Percentiles rank a stretch among this genome's conserved stretches.
These are phyloP conservation scores for Lepus timidus DNA, from an alignment of 2,113 vertebrate genomes.

Conservation along the genomic window DNA sequence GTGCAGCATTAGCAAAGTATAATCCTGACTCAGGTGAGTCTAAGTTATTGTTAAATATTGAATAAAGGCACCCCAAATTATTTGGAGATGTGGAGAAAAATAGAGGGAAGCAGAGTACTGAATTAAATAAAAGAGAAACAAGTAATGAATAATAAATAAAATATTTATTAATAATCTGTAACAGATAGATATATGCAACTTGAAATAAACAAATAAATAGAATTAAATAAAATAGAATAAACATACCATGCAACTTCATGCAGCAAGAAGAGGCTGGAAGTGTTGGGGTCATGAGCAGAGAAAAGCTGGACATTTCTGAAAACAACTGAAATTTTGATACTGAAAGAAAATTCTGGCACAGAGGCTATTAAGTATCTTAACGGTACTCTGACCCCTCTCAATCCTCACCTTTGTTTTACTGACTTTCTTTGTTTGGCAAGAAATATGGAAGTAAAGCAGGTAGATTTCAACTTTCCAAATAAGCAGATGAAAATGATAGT, in stretches of 20 bases:
- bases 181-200: too few relatives aligned
- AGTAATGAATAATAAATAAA: too few relatives aligned
- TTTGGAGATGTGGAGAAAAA: slow-evolving; percentile 19
- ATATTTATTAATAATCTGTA: too few relatives aligned
- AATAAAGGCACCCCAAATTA: slow-evolving; percentile 19
- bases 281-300: background rate
- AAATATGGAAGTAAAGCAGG: background rate
- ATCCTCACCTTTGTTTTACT: background rate
- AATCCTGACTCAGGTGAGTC: background rate
- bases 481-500: slow-evolving; percentile 25
- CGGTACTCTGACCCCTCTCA: background rate
- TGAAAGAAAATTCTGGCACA: slow-evolving; percentile 40
- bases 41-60: background rate
- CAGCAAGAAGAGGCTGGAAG: slow-evolving; percentile 18
- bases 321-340: slow-evolving; percentile 24
- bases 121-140: background rate
- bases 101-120: background rate
- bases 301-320: background rate
- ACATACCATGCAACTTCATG: background rate
- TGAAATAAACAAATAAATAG: background rate
- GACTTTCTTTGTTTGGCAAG: slow-evolving; percentile 32
- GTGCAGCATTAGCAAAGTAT: background rate
- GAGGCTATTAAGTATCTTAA: background rate
- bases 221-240: background rate
- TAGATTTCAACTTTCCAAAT: slow-evolving; percentile 43